Percentiles rank a stretch among this genome's conserved stretches.
Evolutionary conservation across 2,797 vertebrate genomes (phyloP).

Genomic region (Pelobates cultripes): DNA sequence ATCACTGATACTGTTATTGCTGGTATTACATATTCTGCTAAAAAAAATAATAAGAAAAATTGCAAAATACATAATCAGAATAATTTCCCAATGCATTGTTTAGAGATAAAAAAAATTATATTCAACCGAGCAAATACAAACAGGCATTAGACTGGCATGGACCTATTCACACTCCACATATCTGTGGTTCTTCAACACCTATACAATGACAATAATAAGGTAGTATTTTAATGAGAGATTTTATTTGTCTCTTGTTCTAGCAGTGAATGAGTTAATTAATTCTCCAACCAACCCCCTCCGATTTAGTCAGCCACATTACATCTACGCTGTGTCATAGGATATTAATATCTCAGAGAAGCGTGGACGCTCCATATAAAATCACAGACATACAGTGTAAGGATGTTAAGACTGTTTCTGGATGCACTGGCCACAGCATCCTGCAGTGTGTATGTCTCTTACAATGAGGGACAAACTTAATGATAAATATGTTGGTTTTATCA

Average conservation of each 20-base stretch:
- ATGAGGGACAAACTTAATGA: background rate
- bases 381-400: background rate
- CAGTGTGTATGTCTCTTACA: background rate
- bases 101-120: too few relatives aligned
- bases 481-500: background rate
- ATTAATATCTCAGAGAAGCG: conserved; percentile 48
- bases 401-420: background rate
- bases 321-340: conserved; percentile 43
- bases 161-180: too few relatives aligned
- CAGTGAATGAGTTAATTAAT: conserved; percentile 29
- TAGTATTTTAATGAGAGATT: background rate
- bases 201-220: background rate
- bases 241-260: background rate
- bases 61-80: too few relatives aligned
- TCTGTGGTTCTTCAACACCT: too few relatives aligned
- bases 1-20: too few relatives aligned
- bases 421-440: too few relatives aligned
- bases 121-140: too few relatives aligned
- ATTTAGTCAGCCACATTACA: conserved; percentile 6
- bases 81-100: too few relatives aligned
- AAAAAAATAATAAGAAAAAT: too few relatives aligned
- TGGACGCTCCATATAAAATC: background rate
- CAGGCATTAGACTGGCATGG: too few relatives aligned
- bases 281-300: conserved; percentile 8
- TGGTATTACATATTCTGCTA: too few relatives aligned